phyloP scores from a whole-genome alignment of 2,797 vertebrate species.

The Vespertilio murinus region DNA sequence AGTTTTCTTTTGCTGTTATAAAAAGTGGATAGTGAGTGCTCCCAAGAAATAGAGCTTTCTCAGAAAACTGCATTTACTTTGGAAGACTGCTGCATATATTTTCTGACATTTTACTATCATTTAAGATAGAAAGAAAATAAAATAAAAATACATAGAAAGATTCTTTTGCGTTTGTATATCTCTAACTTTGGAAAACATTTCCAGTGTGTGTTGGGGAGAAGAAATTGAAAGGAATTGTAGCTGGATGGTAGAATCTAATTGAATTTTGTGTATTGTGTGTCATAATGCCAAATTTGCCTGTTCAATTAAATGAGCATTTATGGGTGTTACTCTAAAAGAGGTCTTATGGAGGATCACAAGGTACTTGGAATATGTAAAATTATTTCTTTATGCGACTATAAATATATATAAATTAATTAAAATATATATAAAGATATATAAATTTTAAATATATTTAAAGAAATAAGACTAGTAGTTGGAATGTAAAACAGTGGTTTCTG shows the following conservation, averaged over 20 bases:
- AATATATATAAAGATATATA: too few relatives aligned
- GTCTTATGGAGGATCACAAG: not conserved
- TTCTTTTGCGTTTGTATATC: not conserved
- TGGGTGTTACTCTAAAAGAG: not conserved
- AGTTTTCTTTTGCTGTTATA: conserved; percentile 28
- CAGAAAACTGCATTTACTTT: not conserved
- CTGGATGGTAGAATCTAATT: not conserved
- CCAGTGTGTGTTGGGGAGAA: not conserved
- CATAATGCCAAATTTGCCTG: not conserved
- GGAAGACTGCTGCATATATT: not conserved
- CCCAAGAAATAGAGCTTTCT: not conserved
- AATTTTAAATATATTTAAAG: not conserved
- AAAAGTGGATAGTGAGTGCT: not conserved
- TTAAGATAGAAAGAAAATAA: conserved; percentile 12
- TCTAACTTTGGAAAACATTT: not conserved
- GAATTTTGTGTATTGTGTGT: not conserved
- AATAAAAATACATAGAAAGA: not conserved
- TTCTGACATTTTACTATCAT: not conserved
- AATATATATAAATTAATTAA: not conserved
- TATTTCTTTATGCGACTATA: not conserved
- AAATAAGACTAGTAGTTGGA: not conserved
- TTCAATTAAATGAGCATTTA: not conserved
- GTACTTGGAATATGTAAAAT: not conserved
- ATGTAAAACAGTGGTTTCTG: not conserved
- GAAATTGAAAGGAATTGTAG: not conserved